Percentiles rank a stretch among this genome's conserved stretches.
Evolutionary conservation across 2,113 vertebrate genomes (phyloP).

Genomic region (Actinemys pallida): DNA sequence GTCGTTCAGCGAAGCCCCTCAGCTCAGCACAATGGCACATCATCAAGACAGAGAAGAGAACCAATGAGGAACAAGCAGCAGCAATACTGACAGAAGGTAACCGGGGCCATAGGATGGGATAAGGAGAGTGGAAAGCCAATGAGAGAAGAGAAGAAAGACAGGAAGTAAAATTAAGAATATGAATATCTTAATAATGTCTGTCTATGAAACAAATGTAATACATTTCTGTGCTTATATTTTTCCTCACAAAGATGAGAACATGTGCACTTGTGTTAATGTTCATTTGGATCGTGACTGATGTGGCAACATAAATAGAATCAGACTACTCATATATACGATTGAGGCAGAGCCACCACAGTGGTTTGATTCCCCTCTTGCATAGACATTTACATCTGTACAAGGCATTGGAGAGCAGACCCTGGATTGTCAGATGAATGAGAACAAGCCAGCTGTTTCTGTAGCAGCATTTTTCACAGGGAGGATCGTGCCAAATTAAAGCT

Average conservation of each 20-base stretch:
- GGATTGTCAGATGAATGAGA: not conserved
- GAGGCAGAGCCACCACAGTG: not conserved
- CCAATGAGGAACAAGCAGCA: conserved; percentile 10
- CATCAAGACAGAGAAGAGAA: conserved; percentile 10
- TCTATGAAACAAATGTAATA: rapidly evolving
- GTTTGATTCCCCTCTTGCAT: not conserved
- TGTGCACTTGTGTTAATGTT: not conserved
- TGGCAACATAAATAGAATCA: not conserved
- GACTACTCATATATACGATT: not conserved
- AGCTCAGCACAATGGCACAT: not conserved
- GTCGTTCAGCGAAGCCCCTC: not conserved
- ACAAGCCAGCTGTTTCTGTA: not conserved
- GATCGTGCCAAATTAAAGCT: not conserved
- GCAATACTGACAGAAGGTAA: conserved; percentile 13
- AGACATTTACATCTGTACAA: not conserved
- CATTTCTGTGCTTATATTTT: conserved; percentile 20
- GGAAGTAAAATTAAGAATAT: conserved; percentile 24
- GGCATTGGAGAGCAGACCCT: not conserved
- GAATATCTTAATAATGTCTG: conserved; percentile 15
- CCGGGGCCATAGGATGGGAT: not conserved
- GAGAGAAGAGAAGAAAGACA: not conserved
- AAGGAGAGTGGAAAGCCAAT: not conserved
- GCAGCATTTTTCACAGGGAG: not conserved
- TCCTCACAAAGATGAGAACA: not conserved
- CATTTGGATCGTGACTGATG: not conserved